Evolutionary conservation across 2,888 invertebrate genomes (phyloP).

Genomic region (Dione vanillae): DNA sequence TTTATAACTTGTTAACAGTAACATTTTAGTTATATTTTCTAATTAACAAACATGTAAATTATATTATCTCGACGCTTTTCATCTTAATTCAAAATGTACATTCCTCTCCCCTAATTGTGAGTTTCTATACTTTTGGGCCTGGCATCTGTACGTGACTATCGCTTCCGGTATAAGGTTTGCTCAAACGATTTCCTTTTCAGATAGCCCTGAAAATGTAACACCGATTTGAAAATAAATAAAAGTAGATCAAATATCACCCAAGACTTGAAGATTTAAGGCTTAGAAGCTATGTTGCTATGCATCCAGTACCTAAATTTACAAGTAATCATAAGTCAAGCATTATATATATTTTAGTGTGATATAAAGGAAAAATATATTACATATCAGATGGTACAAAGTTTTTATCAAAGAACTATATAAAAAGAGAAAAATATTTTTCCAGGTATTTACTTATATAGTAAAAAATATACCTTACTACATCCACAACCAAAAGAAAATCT

Average conservation of each 20-base stretch:
- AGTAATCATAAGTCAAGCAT: no score
- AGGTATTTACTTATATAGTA: no score
- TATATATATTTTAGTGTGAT: no score
- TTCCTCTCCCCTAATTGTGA: neutral
- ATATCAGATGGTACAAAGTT: no score
- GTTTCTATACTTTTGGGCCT: slow-evolving; percentile 14
- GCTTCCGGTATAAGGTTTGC: slow-evolving; percentile 28
- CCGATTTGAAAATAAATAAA: slow-evolving; percentile 15
- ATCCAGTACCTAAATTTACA: neutral
- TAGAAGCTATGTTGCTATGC: neutral
- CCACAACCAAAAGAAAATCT: neutral
- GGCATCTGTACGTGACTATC: slow-evolving; percentile 29
- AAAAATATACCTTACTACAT: neutral
- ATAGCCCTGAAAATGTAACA: slow-evolving; percentile 23
- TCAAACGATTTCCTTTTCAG: slow-evolving; percentile 27
- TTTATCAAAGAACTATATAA: no score
- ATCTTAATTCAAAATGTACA: neutral
- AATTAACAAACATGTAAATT: neutral
- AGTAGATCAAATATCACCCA: no score
- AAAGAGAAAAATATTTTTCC: no score
- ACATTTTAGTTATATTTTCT: neutral
- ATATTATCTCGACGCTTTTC: neutral
- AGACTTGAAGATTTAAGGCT: neutral
- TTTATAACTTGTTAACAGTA: no score
- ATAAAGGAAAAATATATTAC: no score